Conservation (phyloP, 2,888 invertebrate species). For the Anarsia innoxiella region DNA sequence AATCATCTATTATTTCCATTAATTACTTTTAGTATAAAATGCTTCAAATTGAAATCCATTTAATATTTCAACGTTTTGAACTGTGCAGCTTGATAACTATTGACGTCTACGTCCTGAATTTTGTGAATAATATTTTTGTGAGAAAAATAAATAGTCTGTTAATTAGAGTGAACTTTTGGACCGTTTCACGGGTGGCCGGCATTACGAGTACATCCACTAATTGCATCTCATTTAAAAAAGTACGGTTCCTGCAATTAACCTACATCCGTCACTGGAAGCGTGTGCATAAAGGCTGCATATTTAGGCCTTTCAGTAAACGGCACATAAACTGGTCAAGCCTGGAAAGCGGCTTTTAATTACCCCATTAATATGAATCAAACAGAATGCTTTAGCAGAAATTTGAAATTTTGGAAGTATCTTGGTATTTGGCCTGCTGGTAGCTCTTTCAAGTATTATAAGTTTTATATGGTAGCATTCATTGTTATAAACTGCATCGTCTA, state of each 20-base stretch:
- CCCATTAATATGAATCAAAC: conserved; percentile 29
- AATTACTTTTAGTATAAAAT: too few relatives aligned
- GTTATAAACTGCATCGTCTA: conserved; percentile 28
- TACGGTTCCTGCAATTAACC: conserved; percentile 47
- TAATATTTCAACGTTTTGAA: too few relatives aligned
- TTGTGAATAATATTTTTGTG: too few relatives aligned
- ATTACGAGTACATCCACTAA: conserved; percentile 47
- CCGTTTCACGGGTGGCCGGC: conserved; percentile 33
- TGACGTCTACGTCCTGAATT: too few relatives aligned
- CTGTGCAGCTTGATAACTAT: too few relatives aligned
- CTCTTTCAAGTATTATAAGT: conserved; percentile 22
- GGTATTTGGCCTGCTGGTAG: conserved; percentile 32
- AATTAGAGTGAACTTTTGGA: conserved; percentile 42
- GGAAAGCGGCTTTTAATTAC: not conserved
- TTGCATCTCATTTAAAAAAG: conserved; percentile 55
- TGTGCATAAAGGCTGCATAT: conserved; percentile 2
- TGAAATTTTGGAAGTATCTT: conserved; percentile 37
- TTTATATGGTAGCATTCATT: conserved; percentile 30
- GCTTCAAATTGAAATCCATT: too few relatives aligned
- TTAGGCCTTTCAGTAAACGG: not conserved
- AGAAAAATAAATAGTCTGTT: too few relatives aligned
- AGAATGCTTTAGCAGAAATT: conserved; percentile 40
- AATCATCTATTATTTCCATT: too few relatives aligned
- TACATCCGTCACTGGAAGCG: conserved; percentile 32
- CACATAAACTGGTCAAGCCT: not conserved